These are phyloP conservation scores for Kryptopterus vitreolus DNA, from an alignment of 2,797 vertebrate species.

Conservation along the genomic window DNA sequence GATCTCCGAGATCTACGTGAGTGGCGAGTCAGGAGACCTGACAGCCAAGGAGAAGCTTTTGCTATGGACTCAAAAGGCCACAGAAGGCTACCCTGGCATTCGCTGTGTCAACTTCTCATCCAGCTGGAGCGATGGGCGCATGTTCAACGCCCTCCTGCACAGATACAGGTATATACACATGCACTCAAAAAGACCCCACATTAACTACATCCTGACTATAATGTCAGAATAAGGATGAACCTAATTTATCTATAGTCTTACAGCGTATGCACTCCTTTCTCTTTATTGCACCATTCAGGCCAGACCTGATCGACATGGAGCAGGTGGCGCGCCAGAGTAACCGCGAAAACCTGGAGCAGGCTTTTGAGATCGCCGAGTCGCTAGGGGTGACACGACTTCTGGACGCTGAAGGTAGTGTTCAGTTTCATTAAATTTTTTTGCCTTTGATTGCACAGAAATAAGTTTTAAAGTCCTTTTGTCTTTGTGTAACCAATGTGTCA, in stretches of 20 bases:
- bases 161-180: constrained; percentile 83
- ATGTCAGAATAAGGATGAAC: neutral
- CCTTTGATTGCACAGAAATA: neutral
- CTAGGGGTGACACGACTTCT: constrained; percentile 92
- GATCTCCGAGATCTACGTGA: constrained; percentile 99
- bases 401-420: constrained; percentile 88
- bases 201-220: neutral
- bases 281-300: constrained; percentile 70
- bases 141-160: constrained; percentile 98
- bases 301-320: constrained; percentile 97
- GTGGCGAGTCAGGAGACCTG: constrained; percentile 93
- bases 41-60: constrained; percentile 98
- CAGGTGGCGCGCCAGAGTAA: constrained; percentile 88
- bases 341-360: constrained; percentile 95
- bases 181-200: neutral
- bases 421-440: neutral
- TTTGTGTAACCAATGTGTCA: too few relatives aligned
- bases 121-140: constrained; percentile 92
- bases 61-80: constrained; percentile 94
- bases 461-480: neutral
- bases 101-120: constrained; percentile 97
- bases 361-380: constrained; percentile 94
- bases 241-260: neutral
- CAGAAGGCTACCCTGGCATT: constrained; percentile 87
- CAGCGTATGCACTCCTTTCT: neutral